Evolutionary conservation across 2,888 invertebrate genomes (phyloP), one percentile per base, ranked within the genome.

Genomic region (Sminthurinus aureus): DNA sequence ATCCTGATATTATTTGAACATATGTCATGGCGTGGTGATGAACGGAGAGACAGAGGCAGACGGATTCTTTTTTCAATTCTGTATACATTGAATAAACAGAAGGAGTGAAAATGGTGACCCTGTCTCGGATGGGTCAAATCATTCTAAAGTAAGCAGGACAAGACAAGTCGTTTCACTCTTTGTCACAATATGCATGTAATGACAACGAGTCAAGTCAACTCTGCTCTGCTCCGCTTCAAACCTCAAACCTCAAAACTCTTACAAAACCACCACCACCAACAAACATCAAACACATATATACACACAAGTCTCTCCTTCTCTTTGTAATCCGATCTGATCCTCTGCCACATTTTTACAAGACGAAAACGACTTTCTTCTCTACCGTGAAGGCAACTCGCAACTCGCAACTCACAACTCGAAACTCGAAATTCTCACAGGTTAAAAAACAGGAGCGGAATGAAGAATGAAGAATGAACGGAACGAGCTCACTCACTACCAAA

Each of bases 91-190:
- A n/a, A n/a, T n/a, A n/a, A n/a, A n/a, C n/a, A n/a, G n/a, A n/a
- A n/a, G n/a, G n/a, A n/a, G n/a, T 67, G 20, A 38, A 77, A 76
- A 82, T 78, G 77, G 24, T 78, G 83, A 83, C 79, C 83, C 79
- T 83, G 83, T 83, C 83, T 38, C 38, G 20, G 79, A 83, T 79
- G 83, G 83, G 83, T 83, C 83, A 83, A 66, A 50, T 76, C 67
- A 50, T 69, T 82, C 66, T 38, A 67, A 82, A 78, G 82, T 81
- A 81, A 81, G 81, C 81, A 81, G 81, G 81, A 81, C 81, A 81
- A 81, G 38, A 38, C 73, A 18, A 67, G 20, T n/a, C 22, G 20
- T 67, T 22, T 24, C 51, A 69, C 50, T 69, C 38, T 69, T 67
- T 79, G 78, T 79, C 79, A 69, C 79, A 79, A 26, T 69, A 67